Conservation (phyloP, 2,797 vertebrate species). For the Amniataba percoides region DNA sequence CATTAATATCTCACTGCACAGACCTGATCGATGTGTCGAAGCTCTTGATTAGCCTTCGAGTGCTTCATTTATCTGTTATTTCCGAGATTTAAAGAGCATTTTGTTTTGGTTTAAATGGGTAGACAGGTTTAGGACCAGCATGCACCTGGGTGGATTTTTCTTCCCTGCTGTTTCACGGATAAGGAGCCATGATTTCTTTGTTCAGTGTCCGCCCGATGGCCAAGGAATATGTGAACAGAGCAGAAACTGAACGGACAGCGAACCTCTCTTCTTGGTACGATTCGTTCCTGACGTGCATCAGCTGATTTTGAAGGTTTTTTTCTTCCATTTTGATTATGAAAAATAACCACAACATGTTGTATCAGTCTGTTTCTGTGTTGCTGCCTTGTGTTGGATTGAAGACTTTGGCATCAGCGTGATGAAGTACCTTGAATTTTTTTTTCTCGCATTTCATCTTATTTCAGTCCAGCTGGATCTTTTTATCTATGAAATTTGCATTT, state of each 20-base stretch:
- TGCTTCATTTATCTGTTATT: neutral
- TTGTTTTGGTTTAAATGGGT: neutral
- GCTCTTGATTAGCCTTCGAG: too few relatives aligned
- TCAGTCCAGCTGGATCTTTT: neutral
- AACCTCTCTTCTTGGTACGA: neutral
- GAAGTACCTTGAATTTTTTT: neutral
- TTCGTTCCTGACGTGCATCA: neutral
- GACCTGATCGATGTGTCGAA: neutral
- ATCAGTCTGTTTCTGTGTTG: neutral
- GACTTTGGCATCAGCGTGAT: neutral
- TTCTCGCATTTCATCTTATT: neutral
- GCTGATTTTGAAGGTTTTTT: neutral
- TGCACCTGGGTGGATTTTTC: neutral
- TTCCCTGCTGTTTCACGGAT: neutral
- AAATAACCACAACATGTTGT: neutral
- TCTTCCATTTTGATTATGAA: neutral
- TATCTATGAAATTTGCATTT: neutral
- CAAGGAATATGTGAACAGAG: neutral
- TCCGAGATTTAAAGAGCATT: neutral
- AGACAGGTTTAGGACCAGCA: neutral
- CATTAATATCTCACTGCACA: neutral
- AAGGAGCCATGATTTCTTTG: slow-evolving; percentile 1
- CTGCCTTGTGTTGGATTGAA: neutral
- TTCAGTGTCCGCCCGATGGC: neutral
- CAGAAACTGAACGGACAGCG: neutral